Evolutionary conservation across 2,113 vertebrate species (phyloP).

Genomic region (Bufo bufo): DNA sequence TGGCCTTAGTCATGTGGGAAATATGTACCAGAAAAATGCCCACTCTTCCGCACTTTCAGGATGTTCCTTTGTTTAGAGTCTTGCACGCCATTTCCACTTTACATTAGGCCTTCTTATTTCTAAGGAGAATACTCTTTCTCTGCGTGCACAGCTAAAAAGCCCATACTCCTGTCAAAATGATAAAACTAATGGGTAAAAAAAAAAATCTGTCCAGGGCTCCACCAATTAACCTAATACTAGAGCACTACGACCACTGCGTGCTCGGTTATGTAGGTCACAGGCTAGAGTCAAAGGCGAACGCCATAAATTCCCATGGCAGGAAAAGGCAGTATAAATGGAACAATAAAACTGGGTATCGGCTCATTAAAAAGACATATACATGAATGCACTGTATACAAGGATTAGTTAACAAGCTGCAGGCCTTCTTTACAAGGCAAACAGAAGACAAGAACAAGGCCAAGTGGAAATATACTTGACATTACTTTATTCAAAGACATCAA

Average conservation of each 20-base stretch:
- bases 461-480: neutral
- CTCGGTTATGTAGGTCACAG: neutral
- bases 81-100: constrained; percentile 41
- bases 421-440: constrained; percentile 7
- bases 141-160: neutral
- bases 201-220: neutral
- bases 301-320: constrained; percentile 22
- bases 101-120: neutral
- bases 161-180: neutral
- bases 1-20: neutral
- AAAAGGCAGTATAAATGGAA: neutral
- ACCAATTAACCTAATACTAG: neutral
- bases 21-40: neutral
- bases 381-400: constrained; percentile 28
- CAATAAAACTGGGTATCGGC: neutral
- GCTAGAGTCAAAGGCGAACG: neutral
- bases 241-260: neutral
- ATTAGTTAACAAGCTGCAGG: constrained; percentile 5
- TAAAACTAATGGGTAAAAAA: constrained; percentile 36
- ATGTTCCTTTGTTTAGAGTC: constrained; percentile 49
- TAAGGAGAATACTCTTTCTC: neutral
- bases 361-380: constrained; percentile 40
- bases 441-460: neutral
- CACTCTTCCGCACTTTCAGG: constrained; percentile 51
- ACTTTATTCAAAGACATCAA: neutral